These are phyloP conservation scores for Prionailurus viverrinus DNA, from an alignment of 2,113 vertebrate species.

Conservation along the genomic window DNA sequence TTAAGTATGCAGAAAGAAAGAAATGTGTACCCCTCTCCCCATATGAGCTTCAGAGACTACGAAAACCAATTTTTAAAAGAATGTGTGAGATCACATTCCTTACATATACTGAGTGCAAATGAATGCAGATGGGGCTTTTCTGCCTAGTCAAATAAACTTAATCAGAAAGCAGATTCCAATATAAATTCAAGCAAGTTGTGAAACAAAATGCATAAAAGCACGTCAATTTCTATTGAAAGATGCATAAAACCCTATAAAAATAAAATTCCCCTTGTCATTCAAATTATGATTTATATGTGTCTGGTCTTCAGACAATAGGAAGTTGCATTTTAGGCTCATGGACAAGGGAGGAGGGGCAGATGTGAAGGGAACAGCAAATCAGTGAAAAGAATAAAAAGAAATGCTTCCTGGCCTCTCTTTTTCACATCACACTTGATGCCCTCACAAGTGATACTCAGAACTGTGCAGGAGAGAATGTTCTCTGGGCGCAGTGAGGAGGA, in stretches of 20 bases:
- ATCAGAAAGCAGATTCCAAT: slow-evolving; percentile 69
- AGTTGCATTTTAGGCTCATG: background rate
- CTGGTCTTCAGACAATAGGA: background rate
- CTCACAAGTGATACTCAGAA: background rate
- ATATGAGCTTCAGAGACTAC: slow-evolving; percentile 44
- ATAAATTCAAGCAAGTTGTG: slow-evolving; percentile 72
- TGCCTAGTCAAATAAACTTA: slow-evolving; percentile 49
- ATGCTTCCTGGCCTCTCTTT: background rate
- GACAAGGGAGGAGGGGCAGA: background rate
- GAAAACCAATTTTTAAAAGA: slow-evolving; percentile 32
- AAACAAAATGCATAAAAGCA: slow-evolving; percentile 68
- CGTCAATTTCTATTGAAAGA: slow-evolving; percentile 39
- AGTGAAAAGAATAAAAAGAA: background rate
- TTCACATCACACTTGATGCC: background rate
- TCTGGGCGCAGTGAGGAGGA: background rate
- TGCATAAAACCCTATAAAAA: slow-evolving; percentile 53
- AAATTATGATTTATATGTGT: slow-evolving; percentile 37
- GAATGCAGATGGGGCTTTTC: slow-evolving; percentile 37
- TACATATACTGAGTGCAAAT: slow-evolving; percentile 49
- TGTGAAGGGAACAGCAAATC: background rate
- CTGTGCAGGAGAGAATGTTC: background rate
- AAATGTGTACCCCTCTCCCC: background rate
- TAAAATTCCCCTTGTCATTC: slow-evolving; percentile 53
- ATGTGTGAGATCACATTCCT: slow-evolving; percentile 8
- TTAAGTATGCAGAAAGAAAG: background rate